These are phyloP conservation scores for Smutsia temminckii DNA, from an alignment of 2,797 vertebrate genomes.

Conservation along the genomic window DNA sequence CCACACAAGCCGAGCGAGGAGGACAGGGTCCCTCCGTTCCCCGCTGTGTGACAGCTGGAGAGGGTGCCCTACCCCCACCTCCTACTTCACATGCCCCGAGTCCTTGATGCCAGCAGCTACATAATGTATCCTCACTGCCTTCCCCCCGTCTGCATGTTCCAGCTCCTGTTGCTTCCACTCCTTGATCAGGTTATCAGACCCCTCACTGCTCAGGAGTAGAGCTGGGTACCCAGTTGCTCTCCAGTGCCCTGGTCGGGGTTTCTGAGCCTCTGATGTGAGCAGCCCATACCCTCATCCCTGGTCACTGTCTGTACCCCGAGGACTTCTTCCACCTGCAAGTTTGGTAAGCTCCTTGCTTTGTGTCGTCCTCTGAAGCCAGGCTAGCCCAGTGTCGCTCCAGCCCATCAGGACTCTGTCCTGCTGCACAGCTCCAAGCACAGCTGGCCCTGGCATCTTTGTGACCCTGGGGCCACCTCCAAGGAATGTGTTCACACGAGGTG, in stretches of 20 bases:
- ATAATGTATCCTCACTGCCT: accelerated
- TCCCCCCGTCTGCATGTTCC: not conserved
- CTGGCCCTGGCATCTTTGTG: not conserved
- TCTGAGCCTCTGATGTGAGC: not conserved
- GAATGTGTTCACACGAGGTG: accelerated
- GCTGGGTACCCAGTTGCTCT: no score
- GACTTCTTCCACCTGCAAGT: not conserved
- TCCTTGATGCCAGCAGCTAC: not conserved
- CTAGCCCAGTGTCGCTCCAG: accelerated
- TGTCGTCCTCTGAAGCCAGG: not conserved
- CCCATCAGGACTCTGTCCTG: not conserved
- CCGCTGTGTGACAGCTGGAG: accelerated
- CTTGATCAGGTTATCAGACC: no score
- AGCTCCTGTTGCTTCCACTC: not conserved
- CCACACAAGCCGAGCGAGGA: accelerated
- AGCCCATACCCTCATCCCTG: accelerated
- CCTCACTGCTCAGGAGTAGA: not conserved
- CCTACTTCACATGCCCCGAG: accelerated
- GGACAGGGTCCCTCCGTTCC: accelerated
- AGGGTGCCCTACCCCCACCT: accelerated
- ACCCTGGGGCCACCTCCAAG: no score
- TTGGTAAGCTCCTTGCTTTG: not conserved
- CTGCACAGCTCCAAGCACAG: not conserved
- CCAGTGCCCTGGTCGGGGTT: no score
- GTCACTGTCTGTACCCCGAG: no score